Base-by-base conservation (phyloP, 2,888 invertebrate genomes). In the Pandemis corylana region DNA sequence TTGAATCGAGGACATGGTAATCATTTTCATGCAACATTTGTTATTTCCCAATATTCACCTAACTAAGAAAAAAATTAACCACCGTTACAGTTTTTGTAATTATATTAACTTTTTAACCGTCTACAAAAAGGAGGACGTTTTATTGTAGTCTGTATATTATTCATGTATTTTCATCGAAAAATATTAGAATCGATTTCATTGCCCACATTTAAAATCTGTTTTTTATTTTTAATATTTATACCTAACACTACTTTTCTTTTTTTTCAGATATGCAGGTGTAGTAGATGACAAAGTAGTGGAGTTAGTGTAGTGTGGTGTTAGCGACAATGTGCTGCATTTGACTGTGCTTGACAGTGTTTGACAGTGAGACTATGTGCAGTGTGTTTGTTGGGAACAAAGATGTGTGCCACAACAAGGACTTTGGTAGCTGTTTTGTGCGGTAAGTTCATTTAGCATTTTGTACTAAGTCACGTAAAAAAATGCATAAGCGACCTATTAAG, bases 331-430 rank as follows among this genome's bases (percentile, higher is more conserved):
- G 74, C 42, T 91, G 64, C 59, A 76, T 76, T 79, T 80, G 75
- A 73, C 86, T 88, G 85, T 92, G 89, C 89, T 89, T 82, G 75
- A 77, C 74, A 80, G 77, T 65, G 73, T 2, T 78, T 81, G 77
- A 77, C 72, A 76, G 76, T 83, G 76, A 83, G 88, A 87, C 83
- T 90, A 91, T 92, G 90, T 89, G 85, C 85, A 83, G 87, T 90
- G 87, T 77, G 74, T 76, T 80, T 80, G 71, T 78, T 72, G 80
- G 79, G 72, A 79, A 78, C 77, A 84, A 91, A 91, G 80, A 92
- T 93, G 92, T 89, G 88, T 90, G 87, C 89, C 85, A 89, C 89
- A 84, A 80, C 89, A 78, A 84, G 85, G 79, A 86, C 81, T 78
- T 75, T 88, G 72, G 72, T 90, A 77, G 83, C 81, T 74, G 80